These are phyloP conservation scores for Lasaia peninsularis DNA, from an alignment of 1,140 invertebrate genomes.

Conservation along the genomic window DNA sequence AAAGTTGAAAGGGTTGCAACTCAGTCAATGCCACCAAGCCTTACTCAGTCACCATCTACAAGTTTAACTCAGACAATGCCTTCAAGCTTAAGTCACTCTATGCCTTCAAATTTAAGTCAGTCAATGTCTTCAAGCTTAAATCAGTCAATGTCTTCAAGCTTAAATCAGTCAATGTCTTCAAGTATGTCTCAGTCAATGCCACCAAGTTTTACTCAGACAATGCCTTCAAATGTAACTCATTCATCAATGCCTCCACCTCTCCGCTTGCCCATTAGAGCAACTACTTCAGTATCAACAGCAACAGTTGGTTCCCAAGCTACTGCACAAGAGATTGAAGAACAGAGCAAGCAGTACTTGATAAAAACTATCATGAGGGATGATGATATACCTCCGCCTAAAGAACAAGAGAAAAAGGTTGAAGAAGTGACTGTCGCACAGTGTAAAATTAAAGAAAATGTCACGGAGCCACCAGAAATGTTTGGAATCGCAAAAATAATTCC, in stretches of 20 bases:
- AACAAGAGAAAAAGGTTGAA: conserved; percentile 56
- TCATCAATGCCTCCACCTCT: conserved; percentile 56
- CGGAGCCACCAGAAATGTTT: conserved; percentile 51
- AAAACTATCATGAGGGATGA: conserved; percentile 71
- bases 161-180: neutral
- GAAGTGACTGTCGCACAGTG: conserved; percentile 61
- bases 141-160: neutral
- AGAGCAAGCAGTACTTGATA: conserved; percentile 70
- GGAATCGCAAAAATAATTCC: conserved; percentile 46
- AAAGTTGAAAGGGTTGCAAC: conserved; percentile 24
- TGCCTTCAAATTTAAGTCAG: conserved; percentile 19
- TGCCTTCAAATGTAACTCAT: neutral
- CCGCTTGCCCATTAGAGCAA: conserved; percentile 46
- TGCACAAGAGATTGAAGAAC: conserved; percentile 64
- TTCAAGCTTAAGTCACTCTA: neutral
- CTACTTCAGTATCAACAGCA: conserved; percentile 49
- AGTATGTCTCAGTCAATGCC: neutral
- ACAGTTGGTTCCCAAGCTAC: conserved; percentile 63
- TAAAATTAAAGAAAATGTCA: conserved; percentile 47
- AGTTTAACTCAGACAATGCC: neutral
- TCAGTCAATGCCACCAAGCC: conserved; percentile 19
- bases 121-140: conserved; percentile 1
- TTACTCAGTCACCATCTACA: neutral
- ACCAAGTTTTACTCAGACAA: neutral
- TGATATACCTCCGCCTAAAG: conserved; percentile 54